Evolutionary conservation across 2,797 vertebrate species (phyloP), one percentile per base, ranked within the genome.

Genomic region (Argyrosomus regius): DNA sequence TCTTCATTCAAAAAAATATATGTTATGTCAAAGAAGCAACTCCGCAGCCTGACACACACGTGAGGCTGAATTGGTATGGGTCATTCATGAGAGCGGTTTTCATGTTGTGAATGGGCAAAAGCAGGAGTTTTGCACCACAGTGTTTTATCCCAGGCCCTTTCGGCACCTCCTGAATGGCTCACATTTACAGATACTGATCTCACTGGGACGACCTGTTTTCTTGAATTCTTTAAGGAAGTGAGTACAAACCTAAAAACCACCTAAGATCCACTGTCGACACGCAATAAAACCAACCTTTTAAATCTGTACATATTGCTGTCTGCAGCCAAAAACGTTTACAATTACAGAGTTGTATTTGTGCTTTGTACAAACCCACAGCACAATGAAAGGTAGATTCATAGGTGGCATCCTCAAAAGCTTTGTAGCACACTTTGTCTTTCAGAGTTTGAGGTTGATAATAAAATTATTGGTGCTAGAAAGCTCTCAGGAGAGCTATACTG

Each of bases 1-100:
- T 91, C 87, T 92, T 90, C 87, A 67, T 89, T 93, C 91, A 90
- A 92, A 93, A 93, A 94, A 94, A 95, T 93, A 94, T 92, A 93
- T 88, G 90, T 92, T 90, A 88, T 92, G 89, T 92, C 84, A 87
- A 92, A 93, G 87, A 90, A 89, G 92, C 83, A 82, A 84, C 78
- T 83, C 73, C 16, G 56, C 79, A 88, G 87, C 87, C 88, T 69
- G 79, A 81, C 77, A 57, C 78, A 53, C 79, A 52, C 5, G 80
- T 82, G 89, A 88, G 92, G 91, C 87, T 90, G 83, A 78, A 80
- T 85, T 81, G 87, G 87, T 88, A 74, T 86, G 85, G 84, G 84
- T 92, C 89, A 84, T 91, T 92, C 84, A 87, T 88, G 82, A 76
- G 74, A 78, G 82, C 80, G 75, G 72, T 70, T 93, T 86, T 89